Evolutionary conservation across 1,140 invertebrate species (phyloP).

Genomic region (Ips typographus): DNA sequence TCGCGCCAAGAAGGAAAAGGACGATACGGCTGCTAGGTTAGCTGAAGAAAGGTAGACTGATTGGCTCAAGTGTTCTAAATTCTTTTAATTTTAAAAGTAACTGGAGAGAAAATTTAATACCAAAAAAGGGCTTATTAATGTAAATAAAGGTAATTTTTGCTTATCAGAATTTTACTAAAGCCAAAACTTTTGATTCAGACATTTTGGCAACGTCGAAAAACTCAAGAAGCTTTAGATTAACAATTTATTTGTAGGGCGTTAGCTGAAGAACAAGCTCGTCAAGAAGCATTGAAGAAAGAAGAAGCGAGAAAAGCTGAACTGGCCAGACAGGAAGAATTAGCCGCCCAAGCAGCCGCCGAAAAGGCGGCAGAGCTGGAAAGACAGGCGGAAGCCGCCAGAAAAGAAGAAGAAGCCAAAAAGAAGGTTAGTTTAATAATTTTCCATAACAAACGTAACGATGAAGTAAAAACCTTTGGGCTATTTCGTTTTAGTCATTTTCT

Average conservation of each 20-base stretch:
- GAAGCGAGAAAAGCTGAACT: slow-evolving; percentile 49
- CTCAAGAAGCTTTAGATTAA: background rate
- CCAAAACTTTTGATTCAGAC: background rate
- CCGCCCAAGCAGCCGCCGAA: slow-evolving; percentile 53
- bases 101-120: too few relatives aligned
- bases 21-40: slow-evolving; percentile 56
- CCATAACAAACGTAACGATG: background rate
- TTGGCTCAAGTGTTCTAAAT: slow-evolving; percentile 21
- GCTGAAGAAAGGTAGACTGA: slow-evolving; percentile 61
- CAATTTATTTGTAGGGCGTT: slow-evolving; percentile 4
- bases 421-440: background rate
- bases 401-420: slow-evolving; percentile 40
- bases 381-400: slow-evolving; percentile 49
- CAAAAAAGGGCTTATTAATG: too few relatives aligned
- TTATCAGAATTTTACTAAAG: too few relatives aligned
- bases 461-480: background rate
- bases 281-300: slow-evolving; percentile 37
- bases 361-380: slow-evolving; percentile 53
- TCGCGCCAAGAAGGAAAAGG: slow-evolving; percentile 60
- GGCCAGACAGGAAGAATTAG: slow-evolving; percentile 50
- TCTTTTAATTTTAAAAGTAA: background rate
- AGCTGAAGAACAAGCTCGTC: slow-evolving; percentile 22
- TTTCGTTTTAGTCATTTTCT: background rate
- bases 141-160: too few relatives aligned
- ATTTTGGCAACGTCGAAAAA: background rate